Evolutionary conservation across 2,113 vertebrate genomes (phyloP).

Genomic region (Vulpes lagopus): DNA sequence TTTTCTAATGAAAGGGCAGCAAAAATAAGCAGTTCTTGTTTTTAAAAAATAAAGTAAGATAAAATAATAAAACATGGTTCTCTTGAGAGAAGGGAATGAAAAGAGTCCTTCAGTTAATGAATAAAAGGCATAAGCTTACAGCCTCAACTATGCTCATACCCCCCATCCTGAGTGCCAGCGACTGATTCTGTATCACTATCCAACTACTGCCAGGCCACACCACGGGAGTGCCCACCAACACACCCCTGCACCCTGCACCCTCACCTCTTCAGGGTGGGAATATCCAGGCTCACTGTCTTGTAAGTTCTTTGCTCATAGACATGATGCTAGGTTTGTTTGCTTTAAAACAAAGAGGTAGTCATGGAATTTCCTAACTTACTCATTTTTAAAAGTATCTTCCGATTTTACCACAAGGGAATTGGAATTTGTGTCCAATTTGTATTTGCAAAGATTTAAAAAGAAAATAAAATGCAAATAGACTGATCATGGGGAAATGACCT

Average conservation of each 20-base stretch:
- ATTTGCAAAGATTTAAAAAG: conserved; percentile 30
- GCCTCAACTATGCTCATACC: neutral
- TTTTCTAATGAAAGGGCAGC: neutral
- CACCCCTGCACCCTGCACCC: rapidly evolving
- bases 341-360: conserved; percentile 41
- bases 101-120: neutral
- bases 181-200: no score
- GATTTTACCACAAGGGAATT: conserved; percentile 27
- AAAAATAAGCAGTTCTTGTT: neutral
- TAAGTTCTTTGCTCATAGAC: neutral
- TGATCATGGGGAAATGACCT: neutral
- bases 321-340: neutral
- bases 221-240: neutral
- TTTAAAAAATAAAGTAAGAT: neutral
- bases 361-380: conserved; percentile 51
- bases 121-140: neutral
- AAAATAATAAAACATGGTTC: neutral
- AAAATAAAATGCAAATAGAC: conserved; percentile 33
- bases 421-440: conserved; percentile 56
- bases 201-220: no score
- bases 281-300: neutral
- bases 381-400: conserved; percentile 41
- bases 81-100: neutral
- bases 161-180: neutral
- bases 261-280: neutral